A percentile compares a stretch with the other conserved stretches of the same genome.
These are phyloP conservation scores for Bombus soroeensis DNA, from an alignment of 1,140 invertebrate species.

Conservation along the genomic window DNA sequence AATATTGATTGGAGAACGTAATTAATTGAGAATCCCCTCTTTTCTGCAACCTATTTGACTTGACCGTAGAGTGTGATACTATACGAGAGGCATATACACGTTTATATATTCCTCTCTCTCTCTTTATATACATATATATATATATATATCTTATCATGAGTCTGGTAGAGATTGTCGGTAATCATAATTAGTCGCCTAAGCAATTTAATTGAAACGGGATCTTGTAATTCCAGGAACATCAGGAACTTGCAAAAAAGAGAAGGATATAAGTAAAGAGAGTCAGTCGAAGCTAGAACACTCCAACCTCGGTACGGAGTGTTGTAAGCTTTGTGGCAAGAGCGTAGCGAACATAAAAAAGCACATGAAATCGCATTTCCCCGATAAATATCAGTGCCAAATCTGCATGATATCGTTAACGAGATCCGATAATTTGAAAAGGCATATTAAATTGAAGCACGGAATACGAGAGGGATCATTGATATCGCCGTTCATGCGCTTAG, in stretches of 20 bases:
- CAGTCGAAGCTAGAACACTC: slow-evolving; percentile 78
- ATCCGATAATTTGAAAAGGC: slow-evolving; percentile 82
- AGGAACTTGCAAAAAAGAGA: slow-evolving; percentile 79
- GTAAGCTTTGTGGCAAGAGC: slow-evolving; percentile 81
- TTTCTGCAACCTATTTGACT: slow-evolving; percentile 70
- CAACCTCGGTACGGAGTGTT: slow-evolving; percentile 77
- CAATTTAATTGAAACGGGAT: slow-evolving; percentile 69
- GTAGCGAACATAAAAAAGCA: slow-evolving; percentile 83
- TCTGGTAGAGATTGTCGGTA: slow-evolving; percentile 74
- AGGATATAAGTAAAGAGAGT: slow-evolving; percentile 80
- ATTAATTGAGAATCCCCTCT: slow-evolving; percentile 68
- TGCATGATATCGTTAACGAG: slow-evolving; percentile 82
- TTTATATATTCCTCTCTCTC: slow-evolving; percentile 1
- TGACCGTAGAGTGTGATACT: slow-evolving; percentile 75
- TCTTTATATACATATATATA: background rate
- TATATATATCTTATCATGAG: slow-evolving; percentile 54
- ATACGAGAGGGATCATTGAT: slow-evolving; percentile 76
- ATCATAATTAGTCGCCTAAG: slow-evolving; percentile 47
- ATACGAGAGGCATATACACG: slow-evolving; percentile 12
- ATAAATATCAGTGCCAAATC: slow-evolving; percentile 82
- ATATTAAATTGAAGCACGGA: slow-evolving; percentile 82
- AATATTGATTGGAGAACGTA: slow-evolving; percentile 61
- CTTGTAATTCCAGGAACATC: slow-evolving; percentile 82
- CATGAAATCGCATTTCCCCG: slow-evolving; percentile 82
- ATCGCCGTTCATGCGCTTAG: slow-evolving; percentile 79